These are phyloP conservation scores for Phalloptychus januarius DNA, from an alignment of 2,797 vertebrate species.

Conservation along the genomic window DNA sequence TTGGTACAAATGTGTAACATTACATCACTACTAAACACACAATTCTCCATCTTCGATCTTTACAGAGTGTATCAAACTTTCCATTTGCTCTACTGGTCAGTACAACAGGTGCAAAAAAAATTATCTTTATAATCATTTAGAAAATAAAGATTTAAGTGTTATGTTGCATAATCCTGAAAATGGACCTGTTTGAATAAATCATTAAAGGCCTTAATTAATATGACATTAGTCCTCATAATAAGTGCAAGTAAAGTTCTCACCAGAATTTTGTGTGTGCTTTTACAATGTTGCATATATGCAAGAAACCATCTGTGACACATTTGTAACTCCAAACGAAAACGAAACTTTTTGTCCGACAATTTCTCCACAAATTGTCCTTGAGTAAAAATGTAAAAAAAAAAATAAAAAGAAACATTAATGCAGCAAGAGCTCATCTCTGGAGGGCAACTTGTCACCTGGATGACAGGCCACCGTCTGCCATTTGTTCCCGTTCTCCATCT, in stretches of 20 bases:
- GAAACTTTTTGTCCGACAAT: constrained; percentile 10
- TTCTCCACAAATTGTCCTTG: constrained; percentile 36
- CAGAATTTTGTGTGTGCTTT: not conserved
- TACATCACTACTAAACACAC: no score
- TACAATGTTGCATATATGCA: not conserved
- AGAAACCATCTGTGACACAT: not conserved
- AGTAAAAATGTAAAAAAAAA: constrained; percentile 10
- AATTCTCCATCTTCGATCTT: no score
- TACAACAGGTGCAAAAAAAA: no score
- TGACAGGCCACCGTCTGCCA: constrained; percentile 24
- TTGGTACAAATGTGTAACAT: no score
- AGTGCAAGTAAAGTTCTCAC: not conserved
- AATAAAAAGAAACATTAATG: constrained; percentile 17
- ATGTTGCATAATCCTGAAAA: not conserved
- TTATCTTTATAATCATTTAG: no score
- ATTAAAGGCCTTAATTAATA: not conserved
- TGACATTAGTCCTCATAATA: not conserved
- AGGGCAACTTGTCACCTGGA: constrained; percentile 15
- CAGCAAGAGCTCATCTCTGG: constrained; percentile 35
- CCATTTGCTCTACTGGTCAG: no score
- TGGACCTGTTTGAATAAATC: not conserved
- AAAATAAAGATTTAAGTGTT: no score
- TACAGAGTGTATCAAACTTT: no score
- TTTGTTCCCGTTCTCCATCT: constrained; percentile 40
- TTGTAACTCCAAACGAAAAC: constrained; percentile 20